phyloP scores from a whole-genome alignment of 1,140 invertebrate genomes.

The Mactra quadrangularis region DNA sequence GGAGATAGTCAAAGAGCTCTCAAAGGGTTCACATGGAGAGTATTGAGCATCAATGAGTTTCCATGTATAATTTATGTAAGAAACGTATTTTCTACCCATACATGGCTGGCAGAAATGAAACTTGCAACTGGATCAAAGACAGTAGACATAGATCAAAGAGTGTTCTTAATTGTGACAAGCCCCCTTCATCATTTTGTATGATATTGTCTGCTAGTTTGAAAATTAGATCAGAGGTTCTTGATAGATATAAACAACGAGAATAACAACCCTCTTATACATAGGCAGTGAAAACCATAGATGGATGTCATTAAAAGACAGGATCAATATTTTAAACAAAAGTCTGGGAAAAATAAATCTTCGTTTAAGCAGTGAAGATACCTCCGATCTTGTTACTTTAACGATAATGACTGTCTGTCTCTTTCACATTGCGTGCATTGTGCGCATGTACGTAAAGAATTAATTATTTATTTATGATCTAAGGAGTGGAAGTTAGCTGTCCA shows the following conservation, averaged over 20 bases:
- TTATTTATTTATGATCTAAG: constrained; percentile 50
- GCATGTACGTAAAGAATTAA: constrained; percentile 47
- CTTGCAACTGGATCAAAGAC: background rate
- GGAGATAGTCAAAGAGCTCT: no score
- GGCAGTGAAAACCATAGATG: constrained; percentile 19
- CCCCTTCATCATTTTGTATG: constrained; percentile 6
- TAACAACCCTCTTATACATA: background rate
- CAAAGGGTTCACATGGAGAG: no score
- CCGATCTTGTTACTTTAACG: constrained; percentile 53
- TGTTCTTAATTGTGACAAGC: constrained; percentile 37
- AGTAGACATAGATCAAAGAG: constrained; percentile 21
- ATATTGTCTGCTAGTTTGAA: constrained; percentile 25
- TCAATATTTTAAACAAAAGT: constrained; percentile 63
- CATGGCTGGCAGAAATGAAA: no score
- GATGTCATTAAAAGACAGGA: constrained; percentile 51
- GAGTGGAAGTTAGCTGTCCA: constrained; percentile 41
- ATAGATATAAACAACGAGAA: background rate
- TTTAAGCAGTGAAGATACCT: constrained; percentile 51
- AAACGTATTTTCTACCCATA: no score
- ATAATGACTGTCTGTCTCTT: constrained; percentile 50
- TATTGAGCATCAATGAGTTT: no score
- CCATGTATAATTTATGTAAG: no score
- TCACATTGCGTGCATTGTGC: constrained; percentile 33
- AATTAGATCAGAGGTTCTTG: constrained; percentile 22
- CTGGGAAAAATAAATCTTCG: constrained; percentile 60